Evolutionary conservation across 2,888 invertebrate genomes (phyloP).

Genomic region (Nesidiocoris tenuis): DNA sequence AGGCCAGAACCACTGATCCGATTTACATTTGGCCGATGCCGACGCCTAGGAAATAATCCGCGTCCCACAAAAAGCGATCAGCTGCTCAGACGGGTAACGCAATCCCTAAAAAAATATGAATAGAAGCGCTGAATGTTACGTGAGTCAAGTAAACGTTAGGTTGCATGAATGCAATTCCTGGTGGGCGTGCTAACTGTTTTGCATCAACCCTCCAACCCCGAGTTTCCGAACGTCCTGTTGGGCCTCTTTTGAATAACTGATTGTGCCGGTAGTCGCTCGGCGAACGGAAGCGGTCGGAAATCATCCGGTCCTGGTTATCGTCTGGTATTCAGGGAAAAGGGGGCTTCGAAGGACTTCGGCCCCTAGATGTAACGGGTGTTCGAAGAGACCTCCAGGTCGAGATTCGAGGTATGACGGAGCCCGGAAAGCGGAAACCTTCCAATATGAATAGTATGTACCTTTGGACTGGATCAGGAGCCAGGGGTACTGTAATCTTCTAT

Average conservation of each 20-base stretch:
- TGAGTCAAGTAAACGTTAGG: slow-evolving; percentile 21
- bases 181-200: not conserved
- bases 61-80: too few relatives aligned
- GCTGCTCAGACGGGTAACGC: too few relatives aligned
- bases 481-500: slow-evolving; percentile 40
- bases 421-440: slow-evolving; percentile 1
- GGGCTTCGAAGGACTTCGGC: not conserved
- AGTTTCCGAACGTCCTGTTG: not conserved
- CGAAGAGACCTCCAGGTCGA: not conserved
- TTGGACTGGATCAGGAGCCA: not conserved
- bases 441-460: not conserved
- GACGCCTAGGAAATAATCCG: too few relatives aligned
- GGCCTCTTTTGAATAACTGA: slow-evolving; percentile 23
- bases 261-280: slow-evolving; percentile 10
- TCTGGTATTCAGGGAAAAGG: not conserved
- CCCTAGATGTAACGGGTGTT: not conserved
- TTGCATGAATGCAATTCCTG: slow-evolving; percentile 12
- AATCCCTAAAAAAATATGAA: too few relatives aligned
- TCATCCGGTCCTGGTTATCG: slow-evolving; percentile 2
- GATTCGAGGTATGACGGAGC: not conserved
- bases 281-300: slow-evolving; percentile 30
- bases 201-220: not conserved
- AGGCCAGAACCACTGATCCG: too few relatives aligned
- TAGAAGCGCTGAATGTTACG: slow-evolving; percentile 11
- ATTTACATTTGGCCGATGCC: too few relatives aligned